Conservation (phyloP, 2,888 invertebrate species). For the Eledone cirrhosa region DNA sequence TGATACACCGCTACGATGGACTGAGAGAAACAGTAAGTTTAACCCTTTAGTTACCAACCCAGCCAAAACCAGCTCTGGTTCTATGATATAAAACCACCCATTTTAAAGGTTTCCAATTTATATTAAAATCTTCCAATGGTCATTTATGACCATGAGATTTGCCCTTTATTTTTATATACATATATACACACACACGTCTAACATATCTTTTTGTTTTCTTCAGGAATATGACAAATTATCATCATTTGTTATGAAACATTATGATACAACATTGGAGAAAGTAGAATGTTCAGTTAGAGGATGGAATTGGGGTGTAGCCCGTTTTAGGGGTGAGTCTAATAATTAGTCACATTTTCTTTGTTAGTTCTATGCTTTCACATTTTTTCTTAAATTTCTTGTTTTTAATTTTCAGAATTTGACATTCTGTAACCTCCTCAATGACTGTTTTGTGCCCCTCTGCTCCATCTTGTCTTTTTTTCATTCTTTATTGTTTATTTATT, state of each 20-base stretch:
- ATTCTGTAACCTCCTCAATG: no score
- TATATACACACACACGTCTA: not conserved
- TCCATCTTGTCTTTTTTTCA: not conserved
- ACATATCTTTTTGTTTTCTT: slow-evolving; percentile 33
- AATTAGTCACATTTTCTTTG: no score
- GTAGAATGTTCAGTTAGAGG: slow-evolving; percentile 94
- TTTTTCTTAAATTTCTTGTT: no score
- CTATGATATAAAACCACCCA: no score
- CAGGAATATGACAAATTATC: slow-evolving; percentile 92
- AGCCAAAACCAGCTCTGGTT: no score
- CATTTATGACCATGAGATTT: no score
- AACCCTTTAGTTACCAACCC: no score
- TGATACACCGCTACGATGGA: slow-evolving; percentile 89
- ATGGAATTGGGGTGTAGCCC: slow-evolving; percentile 99
- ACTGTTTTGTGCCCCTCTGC: no score
- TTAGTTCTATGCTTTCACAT: no score
- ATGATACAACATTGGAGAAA: slow-evolving; percentile 80
- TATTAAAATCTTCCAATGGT: no score
- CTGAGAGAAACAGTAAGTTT: slow-evolving; percentile 84
- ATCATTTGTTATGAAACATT: slow-evolving; percentile 85
- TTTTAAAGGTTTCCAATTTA: no score
- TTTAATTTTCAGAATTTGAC: no score
- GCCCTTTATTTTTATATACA: not conserved
- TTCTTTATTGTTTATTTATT: not conserved
- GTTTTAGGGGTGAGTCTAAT: slow-evolving; percentile 77